These are phyloP conservation scores for Tragelaphus imberbis DNA, from an alignment of 2,113 vertebrate species.

Conservation along the genomic window DNA sequence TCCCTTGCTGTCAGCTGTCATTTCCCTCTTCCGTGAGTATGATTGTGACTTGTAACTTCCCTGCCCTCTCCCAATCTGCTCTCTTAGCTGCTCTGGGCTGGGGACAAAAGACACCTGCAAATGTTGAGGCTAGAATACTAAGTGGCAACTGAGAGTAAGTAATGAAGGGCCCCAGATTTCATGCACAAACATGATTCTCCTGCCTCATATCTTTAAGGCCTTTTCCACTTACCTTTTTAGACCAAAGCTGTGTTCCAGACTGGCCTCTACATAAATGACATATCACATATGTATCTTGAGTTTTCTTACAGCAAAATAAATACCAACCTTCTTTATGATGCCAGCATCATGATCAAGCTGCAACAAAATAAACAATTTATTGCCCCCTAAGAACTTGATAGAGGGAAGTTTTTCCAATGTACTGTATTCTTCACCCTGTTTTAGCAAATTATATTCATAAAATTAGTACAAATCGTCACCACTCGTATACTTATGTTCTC, in stretches of 20 bases:
- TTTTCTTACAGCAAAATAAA: constrained; percentile 37
- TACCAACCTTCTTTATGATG: not conserved
- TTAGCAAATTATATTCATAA: not conserved
- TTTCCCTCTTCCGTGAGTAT: not conserved
- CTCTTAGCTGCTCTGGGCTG: not conserved
- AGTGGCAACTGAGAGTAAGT: not conserved
- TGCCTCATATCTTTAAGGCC: not conserved
- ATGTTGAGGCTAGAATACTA: not conserved
- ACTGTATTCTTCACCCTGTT: not conserved
- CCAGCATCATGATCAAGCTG: not conserved
- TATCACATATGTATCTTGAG: not conserved
- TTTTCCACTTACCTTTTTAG: not conserved
- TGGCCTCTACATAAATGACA: not conserved
- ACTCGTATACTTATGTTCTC: not conserved
- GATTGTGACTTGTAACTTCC: not conserved
- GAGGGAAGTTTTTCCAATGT: not conserved
- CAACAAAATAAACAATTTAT: not conserved
- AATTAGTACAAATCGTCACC: not conserved
- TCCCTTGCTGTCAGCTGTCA: constrained; percentile 25
- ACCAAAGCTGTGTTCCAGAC: not conserved
- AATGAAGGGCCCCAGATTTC: not conserved
- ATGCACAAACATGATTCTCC: not conserved
- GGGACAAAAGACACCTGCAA: not conserved
- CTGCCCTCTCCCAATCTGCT: constrained; percentile 7
- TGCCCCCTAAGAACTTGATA: not conserved